Percentiles rank a stretch among this genome's conserved stretches.
These are phyloP conservation scores for Drosophila ogumai DNA, from an alignment of 1,140 invertebrate genomes.

Conservation along the genomic window DNA sequence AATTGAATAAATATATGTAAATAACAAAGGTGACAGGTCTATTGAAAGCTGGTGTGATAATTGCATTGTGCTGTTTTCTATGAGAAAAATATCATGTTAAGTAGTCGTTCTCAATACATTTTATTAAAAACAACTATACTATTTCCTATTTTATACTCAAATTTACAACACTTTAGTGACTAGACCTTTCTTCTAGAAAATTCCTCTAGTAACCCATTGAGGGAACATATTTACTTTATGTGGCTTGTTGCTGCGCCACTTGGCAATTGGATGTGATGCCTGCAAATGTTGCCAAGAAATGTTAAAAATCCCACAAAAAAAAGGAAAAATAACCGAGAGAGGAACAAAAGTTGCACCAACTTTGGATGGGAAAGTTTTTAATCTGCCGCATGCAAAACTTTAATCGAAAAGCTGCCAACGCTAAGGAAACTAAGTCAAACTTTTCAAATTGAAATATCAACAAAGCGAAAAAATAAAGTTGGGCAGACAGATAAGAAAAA, in stretches of 20 bases:
- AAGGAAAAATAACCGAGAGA: not conserved
- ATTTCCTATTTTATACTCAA: no score
- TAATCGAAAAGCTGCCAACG: slow-evolving; percentile 59
- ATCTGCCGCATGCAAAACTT: slow-evolving; percentile 63
- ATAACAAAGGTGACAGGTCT: not conserved
- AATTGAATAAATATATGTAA: not conserved
- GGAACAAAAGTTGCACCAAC: slow-evolving; percentile 25
- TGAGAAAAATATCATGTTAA: not conserved
- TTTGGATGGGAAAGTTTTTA: slow-evolving; percentile 57
- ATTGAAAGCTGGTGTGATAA: not conserved
- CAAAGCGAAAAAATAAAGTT: slow-evolving; percentile 7
- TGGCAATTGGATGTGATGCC: slow-evolving; percentile 32
- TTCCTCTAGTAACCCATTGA: slow-evolving; percentile 20
- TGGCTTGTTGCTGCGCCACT: slow-evolving; percentile 29
- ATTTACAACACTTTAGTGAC: no score
- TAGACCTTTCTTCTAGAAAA: not conserved
- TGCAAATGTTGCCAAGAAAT: slow-evolving; percentile 44
- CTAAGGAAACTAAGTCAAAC: slow-evolving; percentile 61
- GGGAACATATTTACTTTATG: slow-evolving; percentile 18
- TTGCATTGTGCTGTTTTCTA: no score
- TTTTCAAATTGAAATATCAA: slow-evolving; percentile 68
- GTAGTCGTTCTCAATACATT: not conserved
- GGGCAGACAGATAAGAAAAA: slow-evolving; percentile 23
- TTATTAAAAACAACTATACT: no score
- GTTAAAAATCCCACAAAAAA: slow-evolving; percentile 30